phyloP scores from a whole-genome alignment of 2,797 vertebrate genomes.

The Lithobates pipiens region DNA sequence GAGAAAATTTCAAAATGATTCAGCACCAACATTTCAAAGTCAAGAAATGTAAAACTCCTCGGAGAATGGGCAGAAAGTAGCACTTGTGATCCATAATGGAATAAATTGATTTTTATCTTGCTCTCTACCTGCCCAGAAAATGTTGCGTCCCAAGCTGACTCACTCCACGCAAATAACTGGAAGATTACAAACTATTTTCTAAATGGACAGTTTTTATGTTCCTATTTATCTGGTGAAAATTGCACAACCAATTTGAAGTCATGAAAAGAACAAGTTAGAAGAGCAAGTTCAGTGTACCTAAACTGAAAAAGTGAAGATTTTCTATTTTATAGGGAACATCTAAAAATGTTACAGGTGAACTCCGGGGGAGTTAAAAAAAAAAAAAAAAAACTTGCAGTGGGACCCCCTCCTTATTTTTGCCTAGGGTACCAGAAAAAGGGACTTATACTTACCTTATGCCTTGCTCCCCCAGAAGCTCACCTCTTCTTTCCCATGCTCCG shows the following conservation, averaged over 20 bases:
- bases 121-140: neutral
- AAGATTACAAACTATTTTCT: constrained; percentile 10
- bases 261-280: neutral
- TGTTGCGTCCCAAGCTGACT: neutral
- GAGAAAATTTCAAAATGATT: neutral
- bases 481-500: too few relatives aligned
- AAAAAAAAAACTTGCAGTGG: too few relatives aligned
- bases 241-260: neutral
- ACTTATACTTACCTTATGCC: too few relatives aligned
- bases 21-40: neutral
- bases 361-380: too few relatives aligned
- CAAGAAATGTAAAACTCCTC: neutral
- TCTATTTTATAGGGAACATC: too few relatives aligned
- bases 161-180: neutral
- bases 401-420: too few relatives aligned
- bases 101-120: neutral
- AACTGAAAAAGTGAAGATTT: neutral
- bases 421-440: too few relatives aligned
- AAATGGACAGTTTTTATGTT: neutral
- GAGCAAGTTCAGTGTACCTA: neutral
- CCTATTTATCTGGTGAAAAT: neutral
- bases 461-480: too few relatives aligned
- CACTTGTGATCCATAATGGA: neutral
- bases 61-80: neutral
- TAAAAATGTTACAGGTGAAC: too few relatives aligned